Percentiles rank a stretch among this genome's conserved stretches.
These are phyloP conservation scores for Zaprionus tsacasi DNA, from an alignment of 1,140 invertebrate species.

Conservation along the genomic window DNA sequence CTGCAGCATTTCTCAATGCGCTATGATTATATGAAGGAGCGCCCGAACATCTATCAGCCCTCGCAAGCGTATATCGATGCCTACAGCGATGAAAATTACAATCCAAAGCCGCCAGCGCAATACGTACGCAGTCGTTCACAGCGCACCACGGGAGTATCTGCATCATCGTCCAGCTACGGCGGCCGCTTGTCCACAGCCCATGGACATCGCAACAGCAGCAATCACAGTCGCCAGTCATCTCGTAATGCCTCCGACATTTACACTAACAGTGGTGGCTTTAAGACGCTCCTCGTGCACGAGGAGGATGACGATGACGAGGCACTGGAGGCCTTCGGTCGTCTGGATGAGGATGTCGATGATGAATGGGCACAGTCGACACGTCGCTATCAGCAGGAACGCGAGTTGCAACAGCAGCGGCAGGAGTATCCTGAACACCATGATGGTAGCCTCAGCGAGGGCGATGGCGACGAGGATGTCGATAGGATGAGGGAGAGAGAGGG, in stretches of 20 bases:
- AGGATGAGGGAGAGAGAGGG: slow-evolving; percentile 40
- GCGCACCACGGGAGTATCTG: slow-evolving; percentile 26
- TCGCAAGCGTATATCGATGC: slow-evolving; percentile 80
- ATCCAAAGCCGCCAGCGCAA: slow-evolving; percentile 85
- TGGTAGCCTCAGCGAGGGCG: slow-evolving; percentile 40
- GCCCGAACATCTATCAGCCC: slow-evolving; percentile 86
- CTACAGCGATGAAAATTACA: slow-evolving; percentile 76
- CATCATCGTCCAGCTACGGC: slow-evolving; percentile 52
- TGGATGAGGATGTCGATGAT: slow-evolving; percentile 69
- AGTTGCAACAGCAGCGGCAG: slow-evolving; percentile 52
- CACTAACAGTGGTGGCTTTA: slow-evolving; percentile 65
- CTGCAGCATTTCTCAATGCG: slow-evolving; percentile 96
- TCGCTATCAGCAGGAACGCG: slow-evolving; percentile 62
- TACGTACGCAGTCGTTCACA: slow-evolving; percentile 65
- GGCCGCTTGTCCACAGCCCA: slow-evolving; percentile 64
- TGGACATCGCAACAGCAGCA: slow-evolving; percentile 26
- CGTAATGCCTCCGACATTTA: slow-evolving; percentile 68
- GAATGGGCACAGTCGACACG: slow-evolving; percentile 68
- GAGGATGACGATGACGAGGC: slow-evolving; percentile 76
- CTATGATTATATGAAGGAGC: slow-evolving; percentile 89
- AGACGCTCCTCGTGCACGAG: slow-evolving; percentile 74
- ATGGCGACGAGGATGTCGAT: slow-evolving; percentile 23
- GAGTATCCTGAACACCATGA: slow-evolving; percentile 1
- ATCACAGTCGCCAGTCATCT: slow-evolving; percentile 57
- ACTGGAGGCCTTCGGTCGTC: slow-evolving; percentile 72